A percentile compares a stretch with the other conserved stretches of the same genome.
These are phyloP conservation scores for Apotomis turbidana DNA, from an alignment of 2,888 invertebrate genomes.

Conservation along the genomic window DNA sequence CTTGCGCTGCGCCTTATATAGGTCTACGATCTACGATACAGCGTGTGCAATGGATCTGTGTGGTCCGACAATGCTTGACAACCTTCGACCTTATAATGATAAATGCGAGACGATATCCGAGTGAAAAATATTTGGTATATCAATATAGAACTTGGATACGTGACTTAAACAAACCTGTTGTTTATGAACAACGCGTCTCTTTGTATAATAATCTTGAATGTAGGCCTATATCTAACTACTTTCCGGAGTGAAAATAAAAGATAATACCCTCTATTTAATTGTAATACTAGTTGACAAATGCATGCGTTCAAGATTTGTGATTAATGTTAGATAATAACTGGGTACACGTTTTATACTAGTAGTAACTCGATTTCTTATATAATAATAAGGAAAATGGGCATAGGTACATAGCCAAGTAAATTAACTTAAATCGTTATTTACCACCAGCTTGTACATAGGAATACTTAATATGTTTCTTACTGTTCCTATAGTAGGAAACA, in stretches of 20 bases:
- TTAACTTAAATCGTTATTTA: not conserved
- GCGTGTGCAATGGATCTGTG: slow-evolving; percentile 58
- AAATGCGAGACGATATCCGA: slow-evolving; percentile 59
- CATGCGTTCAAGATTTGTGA: slow-evolving; percentile 16
- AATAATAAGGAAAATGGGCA: slow-evolving; percentile 22
- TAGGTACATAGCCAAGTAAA: not conserved
- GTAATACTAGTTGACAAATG: not conserved
- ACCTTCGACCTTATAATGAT: slow-evolving; percentile 71
- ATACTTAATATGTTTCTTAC: not conserved
- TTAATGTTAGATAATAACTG: slow-evolving; percentile 7
- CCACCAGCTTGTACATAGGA: too few relatives aligned
- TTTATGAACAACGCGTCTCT: not conserved
- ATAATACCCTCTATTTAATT: not conserved
- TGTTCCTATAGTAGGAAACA: too few relatives aligned
- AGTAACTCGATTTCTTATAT: not conserved
- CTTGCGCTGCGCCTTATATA: slow-evolving; percentile 31
- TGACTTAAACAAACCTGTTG: slow-evolving; percentile 32
- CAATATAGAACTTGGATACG: slow-evolving; percentile 40
- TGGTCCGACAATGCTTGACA: slow-evolving; percentile 59
- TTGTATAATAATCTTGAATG: slow-evolving; percentile 4
- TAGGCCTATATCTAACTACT: not conserved
- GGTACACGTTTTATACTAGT: not conserved
- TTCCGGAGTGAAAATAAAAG: not conserved
- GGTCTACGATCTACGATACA: slow-evolving; percentile 11
- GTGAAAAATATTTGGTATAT: slow-evolving; percentile 71